phyloP scores from a whole-genome alignment of 2,797 vertebrate species.

The Catostomus latipinnis region DNA sequence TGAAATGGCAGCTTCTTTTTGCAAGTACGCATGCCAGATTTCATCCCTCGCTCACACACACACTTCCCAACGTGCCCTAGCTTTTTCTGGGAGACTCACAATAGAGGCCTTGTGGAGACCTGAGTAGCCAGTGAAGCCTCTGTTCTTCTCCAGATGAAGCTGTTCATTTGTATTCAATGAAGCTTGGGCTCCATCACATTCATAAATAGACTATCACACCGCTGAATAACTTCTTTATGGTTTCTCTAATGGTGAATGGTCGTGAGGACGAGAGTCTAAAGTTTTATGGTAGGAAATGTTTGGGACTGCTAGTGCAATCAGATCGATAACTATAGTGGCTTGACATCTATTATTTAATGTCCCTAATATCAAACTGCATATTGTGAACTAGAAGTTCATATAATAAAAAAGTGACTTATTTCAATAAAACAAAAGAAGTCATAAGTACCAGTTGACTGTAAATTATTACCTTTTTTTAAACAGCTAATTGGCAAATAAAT shows the following conservation, averaged over 20 bases:
- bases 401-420: too few species aligned
- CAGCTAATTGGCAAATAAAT: too few species aligned
- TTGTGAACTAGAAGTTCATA: too few species aligned
- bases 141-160: conserved; percentile 64
- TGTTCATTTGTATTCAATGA: conserved; percentile 74
- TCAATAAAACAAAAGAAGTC: too few species aligned
- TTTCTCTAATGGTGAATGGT: not conserved
- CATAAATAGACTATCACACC: conserved; percentile 58
- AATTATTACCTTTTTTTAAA: too few species aligned
- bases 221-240: conserved; percentile 32
- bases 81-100: conserved; percentile 64
- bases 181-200: conserved; percentile 47
- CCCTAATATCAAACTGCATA: too few species aligned
- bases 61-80: conserved; percentile 44
- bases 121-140: conserved; percentile 51
- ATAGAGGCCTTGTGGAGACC: conserved; percentile 72
- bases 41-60: conserved; percentile 43
- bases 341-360: too few species aligned
- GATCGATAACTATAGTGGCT: not conserved
- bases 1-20: conserved; percentile 60
- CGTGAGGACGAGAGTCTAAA: not conserved
- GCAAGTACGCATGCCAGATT: conserved; percentile 46
- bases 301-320: not conserved
- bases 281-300: not conserved
- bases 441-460: too few species aligned